Base-by-base conservation (phyloP, 2,888 invertebrate species). In the Metalampra italica region DNA sequence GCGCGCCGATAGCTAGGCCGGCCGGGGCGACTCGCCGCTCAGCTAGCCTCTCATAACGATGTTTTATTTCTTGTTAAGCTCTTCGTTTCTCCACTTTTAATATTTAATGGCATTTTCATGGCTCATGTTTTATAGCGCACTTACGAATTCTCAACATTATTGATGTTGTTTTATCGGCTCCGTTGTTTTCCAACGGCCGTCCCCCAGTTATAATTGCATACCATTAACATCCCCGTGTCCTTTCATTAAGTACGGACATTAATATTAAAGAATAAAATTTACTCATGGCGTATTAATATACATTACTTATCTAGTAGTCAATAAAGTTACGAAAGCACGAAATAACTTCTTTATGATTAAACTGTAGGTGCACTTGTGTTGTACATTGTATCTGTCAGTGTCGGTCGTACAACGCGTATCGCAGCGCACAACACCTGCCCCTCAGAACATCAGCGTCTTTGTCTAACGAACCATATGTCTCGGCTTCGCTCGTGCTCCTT, bases 1-100 rank as follows among this genome's bases (percentile, higher is more conserved):
- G 81, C 83, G 85, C 85, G 86, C 85, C 86, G 89, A 85, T 86
- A 81, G 88, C 87, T 76, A 67, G 79, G 76, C 78, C 75, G 82
- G 78, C 82, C 83, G 81, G 81, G 86, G 79, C 80, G 78, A 74
- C 72, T 67, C 71, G 69, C 71, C 71, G 71, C 80, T 78, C 80
- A 22, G 22, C 22, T 79, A 77, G 81, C 81, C 80, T 83, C 80
- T 82, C 79, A 80, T 83, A 85, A 84, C 88, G 87, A 87, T 86
- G 88, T 88, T 88, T 88, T 88, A 89, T 88, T 89, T 83, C 88
- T 85, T 89, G 88, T 89, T 87, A 87, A 89, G 89, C 87, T 89
- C 87, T 89, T 81, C 85, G 83, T 87, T 89, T 85, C 85, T 87
- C 84, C 87, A 86, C 86, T 89, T 89, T 89, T 87, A 89, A 89